A percentile compares a stretch with the other conserved stretches of the same genome.
phyloP scores from a whole-genome alignment of 2,113 vertebrate genomes.

The Hippocampus barbouri region DNA sequence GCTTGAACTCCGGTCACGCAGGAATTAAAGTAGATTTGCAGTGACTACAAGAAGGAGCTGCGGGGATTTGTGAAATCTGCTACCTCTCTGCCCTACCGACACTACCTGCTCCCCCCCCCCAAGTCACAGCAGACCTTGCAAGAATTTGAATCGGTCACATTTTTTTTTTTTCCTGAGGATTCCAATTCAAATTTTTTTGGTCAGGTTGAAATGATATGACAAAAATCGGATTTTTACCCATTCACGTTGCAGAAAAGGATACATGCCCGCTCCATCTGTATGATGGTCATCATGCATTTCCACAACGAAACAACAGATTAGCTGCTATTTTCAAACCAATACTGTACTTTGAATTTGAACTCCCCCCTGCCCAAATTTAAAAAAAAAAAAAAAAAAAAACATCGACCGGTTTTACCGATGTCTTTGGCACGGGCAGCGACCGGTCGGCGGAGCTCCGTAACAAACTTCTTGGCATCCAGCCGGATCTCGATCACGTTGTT shows the following conservation, averaged over 20 bases:
- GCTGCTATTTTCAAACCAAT: too few species aligned
- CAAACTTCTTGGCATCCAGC: conserved; percentile 95
- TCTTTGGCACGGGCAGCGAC: conserved; percentile 89
- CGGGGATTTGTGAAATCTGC: not conserved
- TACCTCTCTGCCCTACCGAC: too few species aligned
- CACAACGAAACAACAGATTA: not conserved
- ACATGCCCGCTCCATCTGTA: not conserved
- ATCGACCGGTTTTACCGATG: conserved; percentile 75
- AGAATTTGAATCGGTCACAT: not conserved
- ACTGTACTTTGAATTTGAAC: too few species aligned
- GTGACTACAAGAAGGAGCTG: too few species aligned
- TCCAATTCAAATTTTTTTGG: not conserved
- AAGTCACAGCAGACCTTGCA: not conserved
- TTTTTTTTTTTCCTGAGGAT: not conserved
- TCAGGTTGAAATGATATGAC: not conserved
- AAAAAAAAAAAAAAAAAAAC: too few species aligned
- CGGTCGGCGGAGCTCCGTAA: conserved; percentile 89
- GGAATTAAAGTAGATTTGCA: too few species aligned
- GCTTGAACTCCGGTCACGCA: too few species aligned
- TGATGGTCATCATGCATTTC: not conserved
- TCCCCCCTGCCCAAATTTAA: too few species aligned
- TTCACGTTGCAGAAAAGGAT: not conserved
- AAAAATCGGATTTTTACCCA: not conserved
- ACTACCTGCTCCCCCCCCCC: not conserved
- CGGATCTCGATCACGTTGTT: conserved; percentile 97